Evolutionary conservation across 1,140 invertebrate genomes (phyloP).

Genomic region (Heliconius himera): DNA sequence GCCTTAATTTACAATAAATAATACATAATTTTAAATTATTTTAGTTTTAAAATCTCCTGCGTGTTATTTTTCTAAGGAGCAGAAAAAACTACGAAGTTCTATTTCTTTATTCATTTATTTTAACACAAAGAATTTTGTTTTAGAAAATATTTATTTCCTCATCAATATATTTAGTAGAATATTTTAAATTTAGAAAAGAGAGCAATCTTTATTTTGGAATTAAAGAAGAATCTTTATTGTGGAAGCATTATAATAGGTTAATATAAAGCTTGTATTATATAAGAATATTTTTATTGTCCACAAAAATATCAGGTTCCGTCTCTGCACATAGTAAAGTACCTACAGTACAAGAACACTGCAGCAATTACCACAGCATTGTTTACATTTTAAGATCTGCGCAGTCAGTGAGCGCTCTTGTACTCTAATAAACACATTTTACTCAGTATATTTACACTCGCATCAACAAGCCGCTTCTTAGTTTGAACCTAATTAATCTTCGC

Average conservation of each 20-base stretch:
- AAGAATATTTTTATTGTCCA: neutral
- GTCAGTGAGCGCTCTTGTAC: slow-evolving; percentile 52
- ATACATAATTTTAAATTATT: no score
- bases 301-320: neutral
- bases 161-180: no score
- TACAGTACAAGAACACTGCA: slow-evolving; percentile 46
- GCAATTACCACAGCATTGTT: slow-evolving; percentile 64
- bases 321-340: slow-evolving; percentile 3
- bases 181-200: no score
- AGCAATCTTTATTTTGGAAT: no score
- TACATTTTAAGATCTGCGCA: slow-evolving; percentile 58
- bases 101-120: no score
- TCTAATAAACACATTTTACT: slow-evolving; percentile 67
- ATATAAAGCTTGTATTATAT: neutral
- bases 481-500: slow-evolving; percentile 68
- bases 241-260: neutral
- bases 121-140: no score
- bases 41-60: neutral
- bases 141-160: no score
- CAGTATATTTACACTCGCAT: slow-evolving; percentile 64
- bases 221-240: neutral
- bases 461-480: slow-evolving; percentile 63
- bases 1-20: no score
- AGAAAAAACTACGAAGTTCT: no score
- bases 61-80: no score